Evolutionary conservation across 2,797 vertebrate genomes (phyloP), one percentile per base, ranked within the genome.

Genomic region (Acipenser oxyrinchus): DNA sequence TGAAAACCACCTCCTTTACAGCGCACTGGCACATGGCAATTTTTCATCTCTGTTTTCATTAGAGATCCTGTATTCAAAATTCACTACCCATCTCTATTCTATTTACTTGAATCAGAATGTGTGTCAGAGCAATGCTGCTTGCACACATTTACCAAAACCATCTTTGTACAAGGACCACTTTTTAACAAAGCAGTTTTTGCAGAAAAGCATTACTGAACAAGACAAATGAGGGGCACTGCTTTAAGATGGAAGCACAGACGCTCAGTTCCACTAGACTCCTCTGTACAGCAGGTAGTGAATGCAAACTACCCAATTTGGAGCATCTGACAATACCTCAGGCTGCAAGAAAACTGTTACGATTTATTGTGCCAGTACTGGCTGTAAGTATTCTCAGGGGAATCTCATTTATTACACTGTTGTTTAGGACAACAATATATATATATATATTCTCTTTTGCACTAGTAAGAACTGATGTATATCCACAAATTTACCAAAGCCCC

Each of bases 341-440:
- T 78, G 77, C 77, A 74, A 77, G 15, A 72, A 79, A 81, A 84
- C 58, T 69, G 74, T 76, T 75, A 72, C 68, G 67, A 77, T 83
- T 82, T 86, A 88, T 81, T 84, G 84, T 74, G 81, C 48, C 50
- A 77, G 71, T 73, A 74, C 71, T 71, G 71, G 68, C 71, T 77
- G 69, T 66, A 76, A 84, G 70, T 60, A 72, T 65, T 78, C 87
- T 83, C 86, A 71, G 53, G 88, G 85, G 87, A 88, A 69, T 60
- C 64, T 69, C 60, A 0, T 66, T 70, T 78, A 79, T 77, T 78
- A 71, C 70, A 71, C 75, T 81, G 76, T 75, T 77, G 68, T 63
- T 75, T 71, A 73, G 73, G 78, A 80, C 75, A 76, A 81, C 72
- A 76, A 76, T 71, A 75, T 81, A 75, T 71, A 18, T 18, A 18